Evolutionary conservation across 2,113 vertebrate genomes (phyloP).

Genomic region (Fukomys damarensis): DNA sequence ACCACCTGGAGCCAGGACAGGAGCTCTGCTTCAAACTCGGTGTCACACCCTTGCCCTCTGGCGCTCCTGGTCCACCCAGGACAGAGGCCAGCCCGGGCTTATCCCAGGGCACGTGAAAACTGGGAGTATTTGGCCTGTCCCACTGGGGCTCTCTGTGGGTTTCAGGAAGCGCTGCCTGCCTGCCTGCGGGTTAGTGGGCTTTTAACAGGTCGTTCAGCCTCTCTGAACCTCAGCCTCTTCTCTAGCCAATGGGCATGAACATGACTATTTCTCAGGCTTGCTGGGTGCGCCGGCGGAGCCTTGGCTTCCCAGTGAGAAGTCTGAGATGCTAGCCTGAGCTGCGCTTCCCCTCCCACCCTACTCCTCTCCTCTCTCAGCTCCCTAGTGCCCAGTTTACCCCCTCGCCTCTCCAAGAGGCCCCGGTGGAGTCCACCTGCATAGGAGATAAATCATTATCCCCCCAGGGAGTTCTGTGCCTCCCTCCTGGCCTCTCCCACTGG

Average conservation of each 20-base stretch:
- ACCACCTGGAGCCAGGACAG: neutral
- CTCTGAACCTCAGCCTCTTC: constrained; percentile 50
- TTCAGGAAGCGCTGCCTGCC: neutral
- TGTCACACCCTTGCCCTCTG: neutral
- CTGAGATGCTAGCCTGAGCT: neutral
- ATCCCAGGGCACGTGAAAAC: neutral
- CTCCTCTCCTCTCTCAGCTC: neutral
- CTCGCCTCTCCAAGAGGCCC: constrained; percentile 53
- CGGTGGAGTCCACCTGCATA: constrained; percentile 68
- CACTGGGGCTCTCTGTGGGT: neutral
- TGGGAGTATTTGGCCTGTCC: neutral
- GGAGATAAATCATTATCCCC: constrained; percentile 82
- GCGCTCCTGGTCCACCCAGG: neutral
- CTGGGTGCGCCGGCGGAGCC: neutral
- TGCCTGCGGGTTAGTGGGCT: neutral
- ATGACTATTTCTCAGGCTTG: neutral
- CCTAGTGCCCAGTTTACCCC: neutral
- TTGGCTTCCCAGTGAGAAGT: neutral
- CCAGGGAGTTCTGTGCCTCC: constrained; percentile 72
- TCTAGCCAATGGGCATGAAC: constrained; percentile 5
- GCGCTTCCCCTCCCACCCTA: neutral
- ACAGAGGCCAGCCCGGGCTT: neutral
- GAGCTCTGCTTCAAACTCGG: neutral
- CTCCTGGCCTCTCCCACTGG: constrained; percentile 71
- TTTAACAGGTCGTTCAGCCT: neutral